Evolutionary conservation across 2,113 vertebrate species (phyloP).

Genomic region (Hiodon tergisus): DNA sequence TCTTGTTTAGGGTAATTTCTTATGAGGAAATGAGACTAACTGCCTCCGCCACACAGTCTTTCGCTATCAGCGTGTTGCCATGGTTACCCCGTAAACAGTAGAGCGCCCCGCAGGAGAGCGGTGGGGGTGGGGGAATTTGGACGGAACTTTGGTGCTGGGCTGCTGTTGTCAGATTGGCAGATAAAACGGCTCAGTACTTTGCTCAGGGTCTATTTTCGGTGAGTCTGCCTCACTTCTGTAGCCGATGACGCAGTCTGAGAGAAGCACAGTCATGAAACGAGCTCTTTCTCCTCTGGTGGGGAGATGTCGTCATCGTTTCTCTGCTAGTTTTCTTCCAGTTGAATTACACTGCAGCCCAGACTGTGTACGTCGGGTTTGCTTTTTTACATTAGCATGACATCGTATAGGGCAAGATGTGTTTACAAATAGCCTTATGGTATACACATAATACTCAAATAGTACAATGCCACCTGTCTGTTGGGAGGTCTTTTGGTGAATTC

Average conservation of each 20-base stretch:
- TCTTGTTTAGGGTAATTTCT: background rate
- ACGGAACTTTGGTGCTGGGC: background rate
- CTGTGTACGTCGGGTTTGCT: too few relatives aligned
- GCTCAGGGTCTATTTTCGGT: conserved; percentile 58
- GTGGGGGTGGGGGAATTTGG: conserved; percentile 10
- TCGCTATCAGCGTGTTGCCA: conserved; percentile 24
- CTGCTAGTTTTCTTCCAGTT: too few relatives aligned
- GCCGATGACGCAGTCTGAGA: conserved; percentile 30
- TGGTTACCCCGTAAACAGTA: conserved; percentile 45
- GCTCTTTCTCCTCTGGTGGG: too few relatives aligned
- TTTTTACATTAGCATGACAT: too few relatives aligned
- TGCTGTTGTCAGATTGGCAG: background rate
- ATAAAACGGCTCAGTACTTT: conserved; percentile 33
- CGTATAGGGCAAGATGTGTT: too few relatives aligned
- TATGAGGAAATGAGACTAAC: conserved; percentile 39
- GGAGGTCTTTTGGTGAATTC: background rate
- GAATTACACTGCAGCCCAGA: too few relatives aligned
- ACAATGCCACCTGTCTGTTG: conserved; percentile 14
- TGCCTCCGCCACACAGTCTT: conserved; percentile 29
- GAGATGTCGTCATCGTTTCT: too few relatives aligned
- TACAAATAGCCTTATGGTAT: too few relatives aligned
- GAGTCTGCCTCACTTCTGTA: conserved; percentile 40
- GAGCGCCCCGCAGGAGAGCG: background rate
- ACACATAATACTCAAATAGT: background rate
- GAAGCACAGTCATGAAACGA: background rate